Percentiles rank a stretch among this genome's conserved stretches.
phyloP scores from a whole-genome alignment of 2,797 vertebrate genomes.

The Poeciliopsis gracilis region DNA sequence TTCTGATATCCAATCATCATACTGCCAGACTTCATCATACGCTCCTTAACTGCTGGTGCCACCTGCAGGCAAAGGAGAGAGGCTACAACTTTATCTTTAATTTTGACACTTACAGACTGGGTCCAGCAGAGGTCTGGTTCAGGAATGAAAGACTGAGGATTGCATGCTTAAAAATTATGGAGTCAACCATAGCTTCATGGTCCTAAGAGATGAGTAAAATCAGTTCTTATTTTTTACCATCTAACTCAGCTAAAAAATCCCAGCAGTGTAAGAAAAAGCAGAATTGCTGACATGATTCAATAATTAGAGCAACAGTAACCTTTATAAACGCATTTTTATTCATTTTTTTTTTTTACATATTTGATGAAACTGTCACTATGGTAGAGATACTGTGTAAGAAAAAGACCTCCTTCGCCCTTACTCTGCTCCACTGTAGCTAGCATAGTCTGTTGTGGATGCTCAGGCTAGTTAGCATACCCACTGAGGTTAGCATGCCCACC shows the following conservation, averaged over 20 bases:
- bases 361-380: too few relatives aligned
- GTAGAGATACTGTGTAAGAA: too few relatives aligned
- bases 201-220: background rate
- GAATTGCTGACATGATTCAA: background rate
- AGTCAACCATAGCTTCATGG: background rate
- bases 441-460: too few relatives aligned
- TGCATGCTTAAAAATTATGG: background rate
- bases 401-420: too few relatives aligned
- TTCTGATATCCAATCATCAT: conserved; percentile 88
- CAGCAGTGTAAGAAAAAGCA: conserved; percentile 15
- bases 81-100: background rate
- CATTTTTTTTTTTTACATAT: too few relatives aligned
- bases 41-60: conserved; percentile 87
- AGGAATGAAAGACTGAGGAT: background rate
- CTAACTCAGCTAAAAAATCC: background rate
- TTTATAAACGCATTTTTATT: too few relatives aligned
- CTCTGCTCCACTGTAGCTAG: too few relatives aligned
- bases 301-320: too few relatives aligned
- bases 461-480: too few relatives aligned
- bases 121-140: background rate
- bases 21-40: conserved; percentile 86
- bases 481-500: too few relatives aligned
- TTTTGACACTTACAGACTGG: background rate
- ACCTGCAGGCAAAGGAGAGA: conserved; percentile 67
- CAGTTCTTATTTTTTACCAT: background rate